phyloP scores from a whole-genome alignment of 2,797 vertebrate species.

The Hippopotamyrus pictus region DNA sequence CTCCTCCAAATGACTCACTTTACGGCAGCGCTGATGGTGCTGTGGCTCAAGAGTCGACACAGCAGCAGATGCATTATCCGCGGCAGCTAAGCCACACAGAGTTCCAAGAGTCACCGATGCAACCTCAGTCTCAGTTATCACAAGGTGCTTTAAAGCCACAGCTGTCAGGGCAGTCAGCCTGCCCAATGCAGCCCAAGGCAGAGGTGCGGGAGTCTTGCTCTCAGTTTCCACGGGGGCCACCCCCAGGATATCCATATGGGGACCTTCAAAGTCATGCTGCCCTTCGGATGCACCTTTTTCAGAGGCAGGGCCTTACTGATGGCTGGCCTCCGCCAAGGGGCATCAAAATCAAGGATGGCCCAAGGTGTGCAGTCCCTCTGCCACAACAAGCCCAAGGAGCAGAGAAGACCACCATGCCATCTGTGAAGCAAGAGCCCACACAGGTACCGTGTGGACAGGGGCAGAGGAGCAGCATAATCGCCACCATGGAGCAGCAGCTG shows the following conservation, averaged over 20 bases:
- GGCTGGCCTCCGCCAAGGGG: constrained; percentile 50
- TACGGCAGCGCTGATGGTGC: constrained; percentile 51
- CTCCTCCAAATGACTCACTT: constrained; percentile 55
- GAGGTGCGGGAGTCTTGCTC: constrained; percentile 54
- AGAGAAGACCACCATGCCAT: constrained; percentile 45
- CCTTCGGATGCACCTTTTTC: constrained; percentile 80
- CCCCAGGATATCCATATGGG: constrained; percentile 57
- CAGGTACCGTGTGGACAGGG: constrained; percentile 48
- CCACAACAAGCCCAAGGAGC: constrained; percentile 48
- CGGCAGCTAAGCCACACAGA: constrained; percentile 49
- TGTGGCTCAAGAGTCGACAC: constrained; percentile 29
- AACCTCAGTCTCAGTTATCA: constrained; percentile 59
- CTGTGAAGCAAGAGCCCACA: constrained; percentile 61
- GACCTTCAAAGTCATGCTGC: constrained; percentile 82
- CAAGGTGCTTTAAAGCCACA: constrained; percentile 62
- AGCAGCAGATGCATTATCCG: constrained; percentile 62
- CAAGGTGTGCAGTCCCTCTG: constrained; percentile 53
- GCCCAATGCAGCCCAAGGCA: constrained; percentile 54
- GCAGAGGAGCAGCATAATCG: constrained; percentile 78
- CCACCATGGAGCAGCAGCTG: constrained; percentile 90
- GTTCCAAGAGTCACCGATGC: constrained; percentile 48
- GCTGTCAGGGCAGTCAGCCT: constrained; percentile 37
- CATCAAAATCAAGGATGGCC: constrained; percentile 74
- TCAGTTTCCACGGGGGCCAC: constrained; percentile 58
- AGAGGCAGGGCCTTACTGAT: constrained; percentile 67